Evolutionary conservation across 2,113 vertebrate species (phyloP).

Genomic region (Sylvietta virens): DNA sequence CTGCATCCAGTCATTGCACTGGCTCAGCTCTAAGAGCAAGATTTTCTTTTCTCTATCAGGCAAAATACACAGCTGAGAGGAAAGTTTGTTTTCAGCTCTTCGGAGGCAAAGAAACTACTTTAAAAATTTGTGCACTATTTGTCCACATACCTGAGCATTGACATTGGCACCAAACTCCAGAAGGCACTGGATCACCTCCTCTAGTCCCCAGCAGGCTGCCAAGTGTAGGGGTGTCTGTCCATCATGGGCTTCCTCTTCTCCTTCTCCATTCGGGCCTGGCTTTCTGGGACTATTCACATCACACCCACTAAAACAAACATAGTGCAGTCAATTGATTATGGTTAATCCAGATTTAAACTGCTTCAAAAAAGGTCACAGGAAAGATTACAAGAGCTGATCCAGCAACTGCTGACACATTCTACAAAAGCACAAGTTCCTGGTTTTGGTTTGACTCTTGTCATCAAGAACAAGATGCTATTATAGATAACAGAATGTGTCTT

Average conservation of each 20-base stretch:
- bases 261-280: constrained; percentile 90
- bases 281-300: constrained; percentile 91
- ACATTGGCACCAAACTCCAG: constrained; percentile 96
- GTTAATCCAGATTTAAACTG: neutral
- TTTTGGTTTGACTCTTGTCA: neutral
- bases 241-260: constrained; percentile 93
- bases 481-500: neutral
- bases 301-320: constrained; percentile 79
- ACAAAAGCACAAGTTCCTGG: neutral
- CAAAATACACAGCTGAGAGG: neutral
- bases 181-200: constrained; percentile 95
- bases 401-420: neutral
- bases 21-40: neutral
- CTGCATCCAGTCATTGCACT: neutral
- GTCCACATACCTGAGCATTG: constrained; percentile 84
- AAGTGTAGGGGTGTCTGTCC: constrained; percentile 93
- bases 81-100: neutral
- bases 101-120: neutral
- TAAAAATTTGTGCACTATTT: neutral
- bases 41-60: neutral
- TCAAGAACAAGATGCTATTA: neutral
- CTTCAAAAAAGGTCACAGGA: neutral
- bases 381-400: neutral
- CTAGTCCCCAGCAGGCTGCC: constrained; percentile 91
- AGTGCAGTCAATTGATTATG: neutral